A percentile compares a stretch with the other conserved stretches of the same genome.
phyloP scores from a whole-genome alignment of 2,113 vertebrate genomes.

The Bufo gargarizans region DNA sequence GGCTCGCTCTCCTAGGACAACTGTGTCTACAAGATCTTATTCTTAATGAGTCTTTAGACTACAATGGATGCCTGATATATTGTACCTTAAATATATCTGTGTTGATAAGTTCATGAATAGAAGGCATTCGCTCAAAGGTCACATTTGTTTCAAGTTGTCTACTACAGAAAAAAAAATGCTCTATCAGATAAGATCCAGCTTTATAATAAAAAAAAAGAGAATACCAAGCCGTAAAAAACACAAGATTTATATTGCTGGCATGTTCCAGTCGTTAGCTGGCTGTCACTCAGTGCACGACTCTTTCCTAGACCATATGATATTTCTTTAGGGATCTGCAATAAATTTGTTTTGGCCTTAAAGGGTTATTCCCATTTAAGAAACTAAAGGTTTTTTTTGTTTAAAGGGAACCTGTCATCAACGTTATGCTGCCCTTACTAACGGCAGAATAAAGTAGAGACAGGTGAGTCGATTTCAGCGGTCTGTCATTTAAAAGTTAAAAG shows the following conservation, averaged over 20 bases:
- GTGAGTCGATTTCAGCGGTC: too few species aligned
- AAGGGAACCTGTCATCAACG: too few species aligned
- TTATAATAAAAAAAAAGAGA: conserved; percentile 10
- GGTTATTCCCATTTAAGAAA: background rate
- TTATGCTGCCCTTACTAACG: too few species aligned
- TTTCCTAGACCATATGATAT: conserved; percentile 10
- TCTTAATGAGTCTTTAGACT: conserved; percentile 47
- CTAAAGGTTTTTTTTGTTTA: background rate
- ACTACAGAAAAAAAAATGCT: conserved; percentile 2
- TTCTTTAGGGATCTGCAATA: conserved; percentile 10
- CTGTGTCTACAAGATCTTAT: conserved; percentile 54
- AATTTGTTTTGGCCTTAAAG: background rate
- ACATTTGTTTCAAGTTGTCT: conserved; percentile 56
- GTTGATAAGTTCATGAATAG: conserved; percentile 50
- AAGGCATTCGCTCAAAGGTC: conserved; percentile 55
- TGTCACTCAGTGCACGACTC: background rate
- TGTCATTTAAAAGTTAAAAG: too few species aligned
- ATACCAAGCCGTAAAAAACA: conserved; percentile 9
- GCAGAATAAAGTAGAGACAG: too few species aligned
- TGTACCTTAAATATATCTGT: conserved; percentile 58
- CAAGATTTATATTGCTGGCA: conserved; percentile 6
- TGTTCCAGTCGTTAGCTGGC: conserved; percentile 13
- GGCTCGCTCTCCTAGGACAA: conserved; percentile 48
- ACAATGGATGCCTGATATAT: conserved; percentile 54
- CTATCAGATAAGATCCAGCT: conserved; percentile 20